Base-by-base conservation (phyloP, 2,797 vertebrate species). In the Muscicapa striata region DNA sequence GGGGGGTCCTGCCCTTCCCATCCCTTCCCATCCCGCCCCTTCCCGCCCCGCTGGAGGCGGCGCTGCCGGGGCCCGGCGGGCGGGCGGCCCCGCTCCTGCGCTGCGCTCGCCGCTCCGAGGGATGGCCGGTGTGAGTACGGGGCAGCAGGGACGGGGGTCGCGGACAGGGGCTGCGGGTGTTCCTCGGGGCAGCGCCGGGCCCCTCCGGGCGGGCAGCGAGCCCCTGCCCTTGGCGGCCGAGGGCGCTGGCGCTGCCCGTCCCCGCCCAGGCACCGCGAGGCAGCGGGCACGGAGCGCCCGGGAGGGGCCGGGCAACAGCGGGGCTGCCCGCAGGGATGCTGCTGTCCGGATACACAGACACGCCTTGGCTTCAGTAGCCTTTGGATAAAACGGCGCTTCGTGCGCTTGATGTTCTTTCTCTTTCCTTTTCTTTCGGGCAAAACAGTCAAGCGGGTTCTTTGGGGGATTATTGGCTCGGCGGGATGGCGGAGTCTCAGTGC, bases 111-210 rank as follows among this genome's bases (percentile, higher is more conserved):
- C 8, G 24, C 52, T 1, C 41, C 54, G 73, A 75, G 83, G 84
- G 41, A 94, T 95, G 96, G 94, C 95, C 70, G 82, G 93, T 61
- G 95, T 96, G 95, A 96, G 96, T 96, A 94, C 67, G 36, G 36
- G 49, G 9, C 38, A n/a, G 22, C 29, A 27, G 29, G 36, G 49
- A 7, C n/a, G 36, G 22, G 32, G 38, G 38, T 11, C 38, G 38
- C 38, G 38, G 38, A 13, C 38, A 11, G 38, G 38, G 38, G 38
- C 30, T 16, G 46, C 10, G 41, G 45, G 24, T 22, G 32, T 5
- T 20, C 26, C 11, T 27, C 38, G 45, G 70, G 32, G 43, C 52
- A 38, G 34, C 32, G 15, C 29, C 51, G 51, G 29, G 29, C 51
- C 17, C 27, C 49, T 51, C 38, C 48, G 24, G 27, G 69, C 40